These are phyloP conservation scores for Perdita meconis DNA, from an alignment of 2,888 invertebrate genomes.

Conservation along the genomic window DNA sequence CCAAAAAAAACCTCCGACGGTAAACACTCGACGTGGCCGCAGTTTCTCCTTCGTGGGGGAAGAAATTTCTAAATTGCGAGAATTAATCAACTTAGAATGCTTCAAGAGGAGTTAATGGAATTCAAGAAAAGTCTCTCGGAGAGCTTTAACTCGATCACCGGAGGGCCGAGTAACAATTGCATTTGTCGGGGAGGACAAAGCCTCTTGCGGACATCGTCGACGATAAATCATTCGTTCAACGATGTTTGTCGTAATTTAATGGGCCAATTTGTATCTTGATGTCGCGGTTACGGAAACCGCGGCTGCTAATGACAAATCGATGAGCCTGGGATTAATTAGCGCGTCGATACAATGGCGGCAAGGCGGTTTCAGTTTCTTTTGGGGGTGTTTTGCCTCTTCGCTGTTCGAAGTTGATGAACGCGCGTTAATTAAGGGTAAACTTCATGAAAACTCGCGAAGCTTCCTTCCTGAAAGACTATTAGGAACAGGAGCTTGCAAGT, in stretches of 20 bases:
- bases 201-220: not conserved
- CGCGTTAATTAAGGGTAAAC: conserved; percentile 6
- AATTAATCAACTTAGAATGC: too few relatives aligned
- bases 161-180: not conserved
- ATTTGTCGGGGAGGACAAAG: not conserved
- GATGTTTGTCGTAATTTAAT: conserved; percentile 6
- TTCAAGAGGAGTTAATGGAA: too few relatives aligned
- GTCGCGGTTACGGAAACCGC: not conserved
- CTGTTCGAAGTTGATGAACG: not conserved
- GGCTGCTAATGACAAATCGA: conserved; percentile 36
- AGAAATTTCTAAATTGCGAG: too few relatives aligned
- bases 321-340: conserved; percentile 24
- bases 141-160: not conserved
- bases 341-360: not conserved
- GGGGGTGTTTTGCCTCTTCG: not conserved
- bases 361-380: not conserved
- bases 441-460: not conserved
- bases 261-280: not conserved
- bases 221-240: conserved; percentile 17
- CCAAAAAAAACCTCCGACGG: not conserved
- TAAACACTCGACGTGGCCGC: too few relatives aligned
- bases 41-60: too few relatives aligned
- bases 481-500: not conserved
- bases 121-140: not conserved
- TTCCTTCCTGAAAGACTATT: not conserved